A percentile compares a stretch with the other conserved stretches of the same genome.
Evolutionary conservation across 1,140 invertebrate species (phyloP).

Genomic region (Hyles vespertilio): DNA sequence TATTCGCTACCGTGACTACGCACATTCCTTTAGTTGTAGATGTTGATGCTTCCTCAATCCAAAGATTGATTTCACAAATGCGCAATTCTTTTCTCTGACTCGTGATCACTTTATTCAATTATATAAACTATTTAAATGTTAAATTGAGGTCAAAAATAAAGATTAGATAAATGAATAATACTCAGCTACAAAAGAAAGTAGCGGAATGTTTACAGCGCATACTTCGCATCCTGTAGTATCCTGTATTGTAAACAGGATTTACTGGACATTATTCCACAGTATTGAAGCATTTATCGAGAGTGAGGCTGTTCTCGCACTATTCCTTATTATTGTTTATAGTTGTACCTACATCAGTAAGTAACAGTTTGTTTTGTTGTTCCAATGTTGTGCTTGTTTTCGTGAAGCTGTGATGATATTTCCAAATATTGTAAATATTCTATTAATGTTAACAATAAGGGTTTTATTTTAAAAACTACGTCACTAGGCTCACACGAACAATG

Average conservation of each 20-base stretch:
- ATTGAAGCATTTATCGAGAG: conserved; percentile 69
- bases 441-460: conserved; percentile 65
- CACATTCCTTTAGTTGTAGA: conserved; percentile 52
- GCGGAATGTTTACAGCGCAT: no score
- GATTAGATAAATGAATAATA: no score
- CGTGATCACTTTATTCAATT: no score
- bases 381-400: conserved; percentile 72
- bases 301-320: conserved; percentile 50
- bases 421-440: conserved; percentile 74
- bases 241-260: no score
- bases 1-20: conserved; percentile 34
- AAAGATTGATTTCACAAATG: conserved; percentile 48
- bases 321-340: conserved; percentile 65
- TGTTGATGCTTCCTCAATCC: conserved; percentile 53
- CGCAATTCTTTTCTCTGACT: no score
- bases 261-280: conserved; percentile 35
- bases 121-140: no score
- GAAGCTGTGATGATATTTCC: conserved; percentile 74
- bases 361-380: conserved; percentile 63
- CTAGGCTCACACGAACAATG: conserved; percentile 63
- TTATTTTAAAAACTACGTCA: conserved; percentile 56
- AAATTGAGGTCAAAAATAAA: no score
- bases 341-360: conserved; percentile 49
- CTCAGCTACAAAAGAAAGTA: no score
- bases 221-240: no score